phyloP scores from a whole-genome alignment of 2,797 vertebrate species.

The Anas capensis region DNA sequence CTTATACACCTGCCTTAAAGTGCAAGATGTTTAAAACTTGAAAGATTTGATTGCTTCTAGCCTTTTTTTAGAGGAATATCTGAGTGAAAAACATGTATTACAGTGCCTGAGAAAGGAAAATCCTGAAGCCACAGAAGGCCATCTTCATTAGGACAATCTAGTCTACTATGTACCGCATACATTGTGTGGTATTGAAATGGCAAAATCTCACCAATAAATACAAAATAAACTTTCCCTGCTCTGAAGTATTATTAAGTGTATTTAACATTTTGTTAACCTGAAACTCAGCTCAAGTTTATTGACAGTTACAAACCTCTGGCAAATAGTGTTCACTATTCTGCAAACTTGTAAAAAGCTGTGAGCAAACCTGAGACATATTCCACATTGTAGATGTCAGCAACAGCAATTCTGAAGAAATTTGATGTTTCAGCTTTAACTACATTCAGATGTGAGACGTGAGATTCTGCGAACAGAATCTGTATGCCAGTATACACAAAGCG shows the following conservation, averaged over 20 bases:
- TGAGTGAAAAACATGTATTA: background rate
- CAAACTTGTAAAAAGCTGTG: background rate
- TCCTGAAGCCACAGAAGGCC: background rate
- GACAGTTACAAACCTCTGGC: background rate
- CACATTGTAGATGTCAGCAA: background rate
- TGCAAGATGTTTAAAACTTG: no score
- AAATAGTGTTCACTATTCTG: background rate
- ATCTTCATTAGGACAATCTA: background rate
- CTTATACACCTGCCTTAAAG: background rate
- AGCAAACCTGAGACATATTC: background rate
- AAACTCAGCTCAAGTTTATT: background rate
- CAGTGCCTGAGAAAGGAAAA: background rate
- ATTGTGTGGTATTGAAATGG: background rate
- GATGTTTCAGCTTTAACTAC: background rate
- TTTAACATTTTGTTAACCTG: constrained; percentile 1
- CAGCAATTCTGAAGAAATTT: background rate
- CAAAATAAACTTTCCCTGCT: background rate
- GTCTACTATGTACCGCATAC: background rate
- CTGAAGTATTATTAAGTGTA: background rate
- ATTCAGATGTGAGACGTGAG: background rate
- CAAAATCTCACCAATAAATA: background rate
- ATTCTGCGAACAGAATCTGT: background rate
- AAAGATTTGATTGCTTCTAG: background rate
- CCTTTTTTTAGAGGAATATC: background rate
- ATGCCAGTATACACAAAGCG: background rate